Conservation (phyloP, 2,113 vertebrate species). For the Dipodomys stephensi region DNA sequence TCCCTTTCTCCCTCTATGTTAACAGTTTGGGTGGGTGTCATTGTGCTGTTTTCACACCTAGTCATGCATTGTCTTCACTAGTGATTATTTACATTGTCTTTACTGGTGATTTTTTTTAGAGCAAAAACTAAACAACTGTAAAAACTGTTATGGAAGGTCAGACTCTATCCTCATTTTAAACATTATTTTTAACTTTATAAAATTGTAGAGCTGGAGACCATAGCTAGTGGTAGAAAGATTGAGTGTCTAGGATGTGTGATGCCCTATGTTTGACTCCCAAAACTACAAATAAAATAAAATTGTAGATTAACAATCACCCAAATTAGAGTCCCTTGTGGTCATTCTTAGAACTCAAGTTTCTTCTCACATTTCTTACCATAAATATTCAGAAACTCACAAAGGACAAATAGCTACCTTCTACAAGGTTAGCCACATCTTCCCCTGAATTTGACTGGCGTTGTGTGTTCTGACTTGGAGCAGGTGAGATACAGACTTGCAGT, state of each 20-base stretch:
- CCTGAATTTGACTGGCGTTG: background rate
- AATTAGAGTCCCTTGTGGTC: background rate
- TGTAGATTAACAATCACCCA: background rate
- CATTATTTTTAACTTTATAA: background rate
- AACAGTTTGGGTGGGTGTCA: too few relatives aligned
- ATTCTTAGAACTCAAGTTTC: background rate
- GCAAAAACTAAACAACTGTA: background rate
- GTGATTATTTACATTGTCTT: background rate
- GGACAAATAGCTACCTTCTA: background rate
- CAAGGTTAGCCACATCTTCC: accelerated
- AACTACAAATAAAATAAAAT: background rate
- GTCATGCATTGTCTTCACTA: background rate
- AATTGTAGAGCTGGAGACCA: background rate
- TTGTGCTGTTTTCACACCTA: too few relatives aligned
- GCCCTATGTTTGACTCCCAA: too few relatives aligned
- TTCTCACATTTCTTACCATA: background rate
- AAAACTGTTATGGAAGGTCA: background rate
- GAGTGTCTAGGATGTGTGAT: background rate
- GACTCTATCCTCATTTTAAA: background rate
- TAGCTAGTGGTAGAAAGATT: background rate
- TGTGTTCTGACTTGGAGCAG: background rate
- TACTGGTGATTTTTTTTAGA: background rate
- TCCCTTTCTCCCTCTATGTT: too few relatives aligned
- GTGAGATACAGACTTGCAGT: background rate
- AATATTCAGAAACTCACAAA: constrained; percentile 7